These are phyloP conservation scores for Micrastur ruficollis DNA, from an alignment of 2,797 vertebrate genomes.

Conservation along the genomic window DNA sequence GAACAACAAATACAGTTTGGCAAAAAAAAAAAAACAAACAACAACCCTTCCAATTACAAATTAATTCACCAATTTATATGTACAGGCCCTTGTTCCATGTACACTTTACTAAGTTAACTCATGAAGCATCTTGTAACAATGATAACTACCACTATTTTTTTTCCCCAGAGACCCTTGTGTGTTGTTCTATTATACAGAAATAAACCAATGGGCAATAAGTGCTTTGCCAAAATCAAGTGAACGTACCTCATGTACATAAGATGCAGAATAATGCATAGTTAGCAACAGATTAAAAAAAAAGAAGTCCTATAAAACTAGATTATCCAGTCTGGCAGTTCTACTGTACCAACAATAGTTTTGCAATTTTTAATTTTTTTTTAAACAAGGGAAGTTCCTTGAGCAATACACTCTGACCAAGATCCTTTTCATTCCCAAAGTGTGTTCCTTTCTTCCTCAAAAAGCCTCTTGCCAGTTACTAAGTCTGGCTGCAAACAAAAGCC, in stretches of 20 bases:
- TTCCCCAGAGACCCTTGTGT: neutral
- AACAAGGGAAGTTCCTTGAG: constrained; percentile 4
- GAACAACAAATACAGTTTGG: neutral
- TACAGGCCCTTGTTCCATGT: neutral
- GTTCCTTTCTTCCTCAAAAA: neutral
- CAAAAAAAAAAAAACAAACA: neutral
- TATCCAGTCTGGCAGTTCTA: constrained; percentile 29
- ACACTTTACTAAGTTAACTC: neutral
- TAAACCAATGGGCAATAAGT: neutral
- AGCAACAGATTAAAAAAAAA: neutral
- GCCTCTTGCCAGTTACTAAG: neutral
- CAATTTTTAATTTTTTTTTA: neutral
- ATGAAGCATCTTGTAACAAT: neutral
- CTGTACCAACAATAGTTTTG: neutral
- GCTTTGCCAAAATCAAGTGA: neutral
- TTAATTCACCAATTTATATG: neutral
- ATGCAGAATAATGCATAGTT: neutral
- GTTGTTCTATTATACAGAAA: neutral
- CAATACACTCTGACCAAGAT: neutral
- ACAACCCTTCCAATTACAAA: neutral
- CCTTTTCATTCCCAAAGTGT: neutral
- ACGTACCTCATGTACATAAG: neutral
- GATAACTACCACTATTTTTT: neutral
- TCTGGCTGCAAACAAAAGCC: neutral
- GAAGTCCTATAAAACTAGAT: neutral